Conservation (phyloP, 2,113 vertebrate species). For the Caranx melampygus region DNA sequence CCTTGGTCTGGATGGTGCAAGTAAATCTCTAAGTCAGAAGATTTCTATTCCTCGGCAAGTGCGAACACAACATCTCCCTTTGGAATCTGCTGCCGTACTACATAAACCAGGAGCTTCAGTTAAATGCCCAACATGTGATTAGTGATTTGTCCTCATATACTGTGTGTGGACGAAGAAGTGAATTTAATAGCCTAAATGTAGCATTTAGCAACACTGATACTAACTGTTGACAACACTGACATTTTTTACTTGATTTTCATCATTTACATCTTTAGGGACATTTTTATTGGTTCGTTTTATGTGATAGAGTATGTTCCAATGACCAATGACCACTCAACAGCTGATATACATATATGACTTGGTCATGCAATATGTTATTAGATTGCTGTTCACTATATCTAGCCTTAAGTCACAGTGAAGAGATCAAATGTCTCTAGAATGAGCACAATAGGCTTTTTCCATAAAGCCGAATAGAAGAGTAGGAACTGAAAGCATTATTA, state of each 20-base stretch:
- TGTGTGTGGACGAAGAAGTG: not conserved
- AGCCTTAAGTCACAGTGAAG: not conserved
- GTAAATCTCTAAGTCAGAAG: slow-evolving; percentile 28
- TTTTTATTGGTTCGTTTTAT: slow-evolving; percentile 30
- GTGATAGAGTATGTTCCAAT: slow-evolving; percentile 1
- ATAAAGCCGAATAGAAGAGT: not conserved
- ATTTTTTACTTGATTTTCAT: not conserved
- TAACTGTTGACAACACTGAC: not conserved
- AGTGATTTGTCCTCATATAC: too few species aligned
- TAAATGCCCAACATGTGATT: not conserved
- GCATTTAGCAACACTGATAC: slow-evolving; percentile 41
- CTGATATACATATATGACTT: not conserved
- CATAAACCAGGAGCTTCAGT: not conserved
- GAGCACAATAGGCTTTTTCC: not conserved
- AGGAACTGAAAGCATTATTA: not conserved
- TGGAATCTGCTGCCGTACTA: not conserved
- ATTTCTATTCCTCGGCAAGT: not conserved
- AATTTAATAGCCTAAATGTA: not conserved
- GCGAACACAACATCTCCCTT: not conserved
- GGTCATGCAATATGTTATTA: slow-evolving; percentile 3
- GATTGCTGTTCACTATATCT: not conserved
- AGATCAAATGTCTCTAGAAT: not conserved
- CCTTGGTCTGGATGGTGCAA: slow-evolving; percentile 24
- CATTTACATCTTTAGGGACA: slow-evolving; percentile 15
- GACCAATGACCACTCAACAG: not conserved